These are phyloP conservation scores for Borostomias antarcticus DNA, from an alignment of 2,797 vertebrate genomes.

Conservation along the genomic window DNA sequence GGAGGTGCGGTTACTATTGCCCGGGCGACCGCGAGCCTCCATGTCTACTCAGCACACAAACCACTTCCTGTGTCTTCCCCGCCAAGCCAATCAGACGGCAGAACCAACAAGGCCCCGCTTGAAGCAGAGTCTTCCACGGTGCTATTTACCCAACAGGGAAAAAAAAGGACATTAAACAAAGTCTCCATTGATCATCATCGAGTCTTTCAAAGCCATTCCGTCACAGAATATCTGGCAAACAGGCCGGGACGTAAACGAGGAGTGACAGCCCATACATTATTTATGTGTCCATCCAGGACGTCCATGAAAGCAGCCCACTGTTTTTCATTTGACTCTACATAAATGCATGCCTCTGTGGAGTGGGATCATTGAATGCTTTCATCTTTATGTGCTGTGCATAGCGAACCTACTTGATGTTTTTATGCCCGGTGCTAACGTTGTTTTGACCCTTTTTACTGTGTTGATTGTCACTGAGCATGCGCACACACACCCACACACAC, in stretches of 20 bases:
- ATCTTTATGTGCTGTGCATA: constrained; percentile 19
- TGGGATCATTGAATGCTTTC: constrained; percentile 42
- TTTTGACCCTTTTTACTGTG: no score
- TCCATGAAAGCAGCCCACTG: constrained; percentile 31
- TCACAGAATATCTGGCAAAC: constrained; percentile 11
- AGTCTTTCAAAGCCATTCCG: constrained; percentile 29
- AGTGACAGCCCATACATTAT: constrained; percentile 41
- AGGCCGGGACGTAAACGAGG: not conserved
- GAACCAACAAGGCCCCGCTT: constrained; percentile 43
- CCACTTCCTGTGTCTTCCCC: constrained; percentile 74
- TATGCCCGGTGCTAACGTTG: constrained; percentile 11
- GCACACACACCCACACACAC: constrained; percentile 13
- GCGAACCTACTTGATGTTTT: constrained; percentile 40
- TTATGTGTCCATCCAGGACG: constrained; percentile 42
- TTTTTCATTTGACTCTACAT: constrained; percentile 37
- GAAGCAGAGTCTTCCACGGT: constrained; percentile 26
- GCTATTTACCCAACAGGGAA: constrained; percentile 29
- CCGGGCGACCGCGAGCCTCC: constrained; percentile 64
- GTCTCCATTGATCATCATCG: constrained; percentile 44
- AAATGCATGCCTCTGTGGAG: constrained; percentile 45
- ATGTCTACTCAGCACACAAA: constrained; percentile 72
- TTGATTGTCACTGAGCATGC: not conserved
- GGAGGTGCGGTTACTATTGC: constrained; percentile 70
- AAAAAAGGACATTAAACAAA: constrained; percentile 34
- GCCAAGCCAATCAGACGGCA: constrained; percentile 61